These are phyloP conservation scores for Merops nubicus DNA, from an alignment of 2,113 vertebrate genomes.

Conservation along the genomic window DNA sequence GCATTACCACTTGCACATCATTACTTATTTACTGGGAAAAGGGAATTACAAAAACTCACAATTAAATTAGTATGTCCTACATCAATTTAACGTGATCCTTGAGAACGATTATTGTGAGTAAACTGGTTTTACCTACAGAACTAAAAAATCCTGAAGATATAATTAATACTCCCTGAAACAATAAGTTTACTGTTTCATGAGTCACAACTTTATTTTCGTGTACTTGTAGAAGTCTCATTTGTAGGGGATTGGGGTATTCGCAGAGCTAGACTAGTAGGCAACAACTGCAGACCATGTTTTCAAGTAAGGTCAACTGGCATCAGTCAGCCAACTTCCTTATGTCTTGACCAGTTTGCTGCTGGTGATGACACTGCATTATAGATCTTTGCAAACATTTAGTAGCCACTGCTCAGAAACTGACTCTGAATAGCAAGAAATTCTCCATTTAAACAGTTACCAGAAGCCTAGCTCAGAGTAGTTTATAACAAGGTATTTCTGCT, in stretches of 20 bases:
- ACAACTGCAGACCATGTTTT: constrained; percentile 3
- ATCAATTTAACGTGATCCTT: background rate
- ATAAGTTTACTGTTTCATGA: background rate
- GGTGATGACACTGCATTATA: constrained; percentile 10
- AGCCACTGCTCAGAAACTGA: constrained; percentile 9
- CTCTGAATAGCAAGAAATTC: constrained; percentile 19
- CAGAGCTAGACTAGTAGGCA: background rate
- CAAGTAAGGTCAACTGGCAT: background rate
- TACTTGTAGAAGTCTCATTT: background rate
- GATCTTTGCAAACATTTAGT: constrained; percentile 31
- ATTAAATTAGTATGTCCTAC: background rate
- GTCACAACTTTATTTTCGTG: background rate
- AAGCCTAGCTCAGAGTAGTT: background rate
- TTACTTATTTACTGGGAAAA: background rate
- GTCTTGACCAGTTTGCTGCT: constrained; percentile 36
- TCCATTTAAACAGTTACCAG: background rate
- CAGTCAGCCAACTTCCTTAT: constrained; percentile 25
- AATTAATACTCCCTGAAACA: too few relatives aligned
- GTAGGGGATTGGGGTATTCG: background rate
- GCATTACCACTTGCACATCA: background rate
- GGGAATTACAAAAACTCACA: background rate
- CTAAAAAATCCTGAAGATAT: background rate
- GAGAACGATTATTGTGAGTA: background rate
- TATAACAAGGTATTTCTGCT: background rate
- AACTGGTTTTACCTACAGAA: background rate